These are phyloP conservation scores for Nerophis lumbriciformis DNA, from an alignment of 2,113 vertebrate species.

Conservation along the genomic window DNA sequence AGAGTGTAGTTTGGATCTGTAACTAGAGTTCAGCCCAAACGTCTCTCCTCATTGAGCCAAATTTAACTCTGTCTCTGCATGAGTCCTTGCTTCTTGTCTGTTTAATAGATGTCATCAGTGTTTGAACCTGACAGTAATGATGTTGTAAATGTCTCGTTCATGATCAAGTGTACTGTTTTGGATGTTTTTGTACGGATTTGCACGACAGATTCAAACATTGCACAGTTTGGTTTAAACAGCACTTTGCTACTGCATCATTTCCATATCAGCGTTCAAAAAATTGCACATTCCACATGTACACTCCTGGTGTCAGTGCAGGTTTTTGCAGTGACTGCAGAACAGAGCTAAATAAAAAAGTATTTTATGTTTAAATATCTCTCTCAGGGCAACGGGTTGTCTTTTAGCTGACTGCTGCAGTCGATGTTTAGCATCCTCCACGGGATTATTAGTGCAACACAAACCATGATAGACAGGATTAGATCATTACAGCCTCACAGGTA, in stretches of 20 bases:
- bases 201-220: not conserved
- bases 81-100: too few species aligned
- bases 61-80: too few species aligned
- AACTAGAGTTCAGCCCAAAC: too few species aligned
- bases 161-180: too few species aligned
- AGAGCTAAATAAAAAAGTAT: slow-evolving; percentile 11
- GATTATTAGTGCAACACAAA: slow-evolving; percentile 6
- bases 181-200: not conserved
- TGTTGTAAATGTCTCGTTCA: too few species aligned
- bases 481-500: slow-evolving; percentile 1
- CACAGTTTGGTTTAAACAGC: not conserved
- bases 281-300: not conserved
- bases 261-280: too few species aligned
- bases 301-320: not conserved
- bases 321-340: slow-evolving; percentile 9
- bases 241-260: not conserved
- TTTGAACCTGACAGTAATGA: too few species aligned
- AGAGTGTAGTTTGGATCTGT: too few species aligned
- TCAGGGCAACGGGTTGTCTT: slow-evolving; percentile 13
- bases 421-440: slow-evolving; percentile 23
- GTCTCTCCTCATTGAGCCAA: too few species aligned
- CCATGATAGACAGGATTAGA: slow-evolving; percentile 10
- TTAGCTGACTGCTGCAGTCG: slow-evolving; percentile 29
- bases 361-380: slow-evolving; percentile 27
- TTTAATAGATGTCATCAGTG: too few species aligned